A percentile compares a stretch with the other conserved stretches of the same genome.
Conservation (phyloP, 2,888 invertebrate genomes). For the Liposcelis brunnea region DNA sequence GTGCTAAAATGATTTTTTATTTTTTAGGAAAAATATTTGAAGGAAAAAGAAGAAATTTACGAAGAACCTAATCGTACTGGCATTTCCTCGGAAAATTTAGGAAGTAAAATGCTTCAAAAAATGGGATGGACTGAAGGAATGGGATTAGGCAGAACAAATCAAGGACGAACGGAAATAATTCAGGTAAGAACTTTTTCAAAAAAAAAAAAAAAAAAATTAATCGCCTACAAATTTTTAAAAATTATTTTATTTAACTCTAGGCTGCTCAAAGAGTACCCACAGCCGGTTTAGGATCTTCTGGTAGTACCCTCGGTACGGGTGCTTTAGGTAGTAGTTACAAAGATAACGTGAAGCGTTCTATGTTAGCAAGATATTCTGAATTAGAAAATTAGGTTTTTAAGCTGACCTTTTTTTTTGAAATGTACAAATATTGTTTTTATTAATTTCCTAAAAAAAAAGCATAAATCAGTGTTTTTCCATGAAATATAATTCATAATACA, state of each 20-base stretch:
- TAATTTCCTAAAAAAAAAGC: constrained; percentile 7
- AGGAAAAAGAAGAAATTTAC: constrained; percentile 30
- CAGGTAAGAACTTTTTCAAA: constrained; percentile 39
- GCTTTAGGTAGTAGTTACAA: constrained; percentile 58
- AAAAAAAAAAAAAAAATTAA: constrained; percentile 1
- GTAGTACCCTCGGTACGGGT: constrained; percentile 45
- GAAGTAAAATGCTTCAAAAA: constrained; percentile 85
- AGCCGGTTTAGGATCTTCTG: constrained; percentile 70
- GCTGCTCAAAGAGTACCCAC: constrained; percentile 46
- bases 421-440: constrained; percentile 8
- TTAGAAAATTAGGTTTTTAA: constrained; percentile 33
- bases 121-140: constrained; percentile 99
- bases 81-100: constrained; percentile 77
- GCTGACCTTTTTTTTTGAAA: not conserved
- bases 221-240: not conserved
- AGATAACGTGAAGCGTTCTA: constrained; percentile 77
- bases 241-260: constrained; percentile 23
- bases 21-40: constrained; percentile 43
- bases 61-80: constrained; percentile 43
- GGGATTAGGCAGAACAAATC: constrained; percentile 84
- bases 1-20: constrained; percentile 3
- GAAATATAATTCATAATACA: not conserved
- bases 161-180: constrained; percentile 84
- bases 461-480: not conserved
- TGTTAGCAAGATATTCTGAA: constrained; percentile 76